Evolutionary conservation across 2,113 vertebrate genomes (phyloP), one percentile per base, ranked within the genome.

Genomic region (Myrmophylax atrothorax): DNA sequence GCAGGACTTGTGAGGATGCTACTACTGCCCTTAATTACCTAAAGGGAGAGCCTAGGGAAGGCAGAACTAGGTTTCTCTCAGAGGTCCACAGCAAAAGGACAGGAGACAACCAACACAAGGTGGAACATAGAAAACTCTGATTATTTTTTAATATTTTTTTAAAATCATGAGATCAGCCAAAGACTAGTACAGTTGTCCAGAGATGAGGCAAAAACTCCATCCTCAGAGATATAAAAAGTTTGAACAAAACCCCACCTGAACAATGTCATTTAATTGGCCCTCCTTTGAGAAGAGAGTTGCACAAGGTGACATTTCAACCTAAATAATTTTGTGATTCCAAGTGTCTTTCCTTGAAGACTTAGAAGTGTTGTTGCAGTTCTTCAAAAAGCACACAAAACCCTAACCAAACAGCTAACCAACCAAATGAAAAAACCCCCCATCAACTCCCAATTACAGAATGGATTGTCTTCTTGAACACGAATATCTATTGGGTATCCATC

Each of bases 1-100:
- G 70, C 40, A 90, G 56, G 24, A 22, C 3, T 26, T 70, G 14
- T 29, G 25, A 64, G 40, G 37, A 37, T 62, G 22, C 7, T 64
- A 5, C 18, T 35, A 4, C 37, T 82, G 49, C 26, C 44, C 2
- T 1, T 10, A 69, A 46, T 6, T 26, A 56, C 24, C 1, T 3
- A 69, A 20, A 1, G 2, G 37, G 33, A 69, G 18, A n/a, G 26
- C 2, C 37, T 33, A 35, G 9, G 46, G 25, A 87, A 91, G 10
- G 26, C 44, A 91, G 31, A 79, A 19, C 3, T 14, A 46, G 44
- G 5, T 10, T 73, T 10, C 63, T 50, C 12, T 73, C 63, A 50
- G 35, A 67, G 25, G 10, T 50, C 12, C 26, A 47, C 29, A 53
- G 55, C 42, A 75, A 37, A 70, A 58, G 14, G 14, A 46, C 6